Evolutionary conservation across 2,113 vertebrate genomes (phyloP).

Genomic region (Crotalus horridus): DNA sequence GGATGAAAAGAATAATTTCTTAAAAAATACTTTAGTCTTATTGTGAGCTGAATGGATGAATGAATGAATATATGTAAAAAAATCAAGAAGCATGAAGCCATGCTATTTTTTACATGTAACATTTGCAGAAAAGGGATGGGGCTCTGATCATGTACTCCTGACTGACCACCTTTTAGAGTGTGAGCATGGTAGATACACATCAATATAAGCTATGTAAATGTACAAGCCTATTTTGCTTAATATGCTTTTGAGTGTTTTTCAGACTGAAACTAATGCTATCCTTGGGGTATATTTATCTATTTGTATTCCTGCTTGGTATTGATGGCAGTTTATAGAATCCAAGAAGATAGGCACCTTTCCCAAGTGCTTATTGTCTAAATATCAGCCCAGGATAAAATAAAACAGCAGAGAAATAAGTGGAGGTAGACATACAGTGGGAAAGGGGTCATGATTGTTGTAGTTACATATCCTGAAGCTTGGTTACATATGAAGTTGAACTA

Average conservation of each 20-base stretch:
- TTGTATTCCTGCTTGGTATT: not conserved
- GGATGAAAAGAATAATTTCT: not conserved
- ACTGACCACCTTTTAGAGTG: not conserved
- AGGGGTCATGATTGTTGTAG: not conserved
- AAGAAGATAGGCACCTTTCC: not conserved
- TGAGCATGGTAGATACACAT: not conserved
- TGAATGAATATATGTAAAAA: not conserved
- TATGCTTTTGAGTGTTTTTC: not conserved
- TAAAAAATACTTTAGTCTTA: not conserved
- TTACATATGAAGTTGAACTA: not conserved
- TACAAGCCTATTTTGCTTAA: not conserved
- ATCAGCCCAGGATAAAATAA: not conserved
- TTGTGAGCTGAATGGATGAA: not conserved
- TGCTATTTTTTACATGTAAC: not conserved
- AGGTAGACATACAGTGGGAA: not conserved
- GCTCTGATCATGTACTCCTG: not conserved
- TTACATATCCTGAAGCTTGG: not conserved
- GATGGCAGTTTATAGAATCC: too few relatives aligned
- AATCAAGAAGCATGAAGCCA: not conserved
- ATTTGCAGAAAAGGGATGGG: not conserved
- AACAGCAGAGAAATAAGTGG: not conserved
- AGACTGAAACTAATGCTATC: not conserved
- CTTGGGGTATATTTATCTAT: not conserved
- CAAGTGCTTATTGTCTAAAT: not conserved
- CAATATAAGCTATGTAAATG: not conserved